Base-by-base conservation (phyloP, 1,140 invertebrate genomes). In the Saccostrea cuccullata region DNA sequence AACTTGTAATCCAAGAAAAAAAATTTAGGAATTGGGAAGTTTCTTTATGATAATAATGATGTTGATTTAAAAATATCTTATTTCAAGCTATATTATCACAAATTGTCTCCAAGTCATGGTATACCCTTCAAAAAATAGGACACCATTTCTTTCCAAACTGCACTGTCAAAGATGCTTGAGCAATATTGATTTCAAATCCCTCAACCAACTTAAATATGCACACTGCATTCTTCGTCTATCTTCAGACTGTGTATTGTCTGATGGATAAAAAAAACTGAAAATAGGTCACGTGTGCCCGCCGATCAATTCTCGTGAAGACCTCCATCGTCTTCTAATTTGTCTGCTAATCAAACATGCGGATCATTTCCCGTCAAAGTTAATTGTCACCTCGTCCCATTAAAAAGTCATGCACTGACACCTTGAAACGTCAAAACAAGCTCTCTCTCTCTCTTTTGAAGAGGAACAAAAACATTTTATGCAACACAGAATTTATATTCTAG, bases 401-500 rank as follows among this genome's bases (percentile, higher is more conserved):
- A 64, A 64, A 64, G 58, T 64, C 58, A 64, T n/a, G 58, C 58
- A 64, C 58, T 20, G n/a, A 64, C 58, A 64, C 58, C 58, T 64
- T 64, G 17, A 64, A 64, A 64, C 17, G 58, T 64, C 17, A n/a
- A 47, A 47, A 47, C 47, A 47, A 47, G 47, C 5, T 9, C 47
- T 47, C 5, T 47, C 9, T 47, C 47, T 47, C 9, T 47, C 6
- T 47, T 47, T 36, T 36, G n/a, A n/a, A n/a, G n/a, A n/a, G n/a
- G 30, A 36, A 36, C 30, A 36, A 0, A 9, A 47, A 47, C 47
- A 47, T 47, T n/a, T n/a, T 64, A 64, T 64, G 58, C 58, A 64
- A 20, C 3, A 17, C n/a, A 4, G 5, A 64, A 17, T 17, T 64
- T 17, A 20, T 64, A 17, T 64, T 17, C 58, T 20, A 17, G 58